Conservation (phyloP, 2,888 invertebrate genomes). For the Palloptera scutellata region DNA sequence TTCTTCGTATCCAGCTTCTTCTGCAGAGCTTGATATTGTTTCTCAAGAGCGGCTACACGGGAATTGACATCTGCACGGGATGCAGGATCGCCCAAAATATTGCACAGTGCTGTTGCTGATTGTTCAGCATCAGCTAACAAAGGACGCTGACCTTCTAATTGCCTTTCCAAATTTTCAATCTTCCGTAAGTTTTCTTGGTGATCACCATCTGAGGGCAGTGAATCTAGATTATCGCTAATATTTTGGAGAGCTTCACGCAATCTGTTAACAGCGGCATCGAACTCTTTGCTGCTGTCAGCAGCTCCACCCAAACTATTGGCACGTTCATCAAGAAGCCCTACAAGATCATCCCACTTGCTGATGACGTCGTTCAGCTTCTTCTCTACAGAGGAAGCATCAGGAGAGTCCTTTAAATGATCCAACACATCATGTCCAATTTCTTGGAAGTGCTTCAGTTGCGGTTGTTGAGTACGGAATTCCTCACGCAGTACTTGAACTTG, state of each 20-base stretch:
- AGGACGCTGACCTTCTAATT: constrained; percentile 88
- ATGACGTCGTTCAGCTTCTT: constrained; percentile 77
- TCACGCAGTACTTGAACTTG: constrained; percentile 94
- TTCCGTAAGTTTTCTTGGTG: constrained; percentile 87
- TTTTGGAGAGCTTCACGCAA: constrained; percentile 86
- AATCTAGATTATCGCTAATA: constrained; percentile 87
- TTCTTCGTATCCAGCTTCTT: constrained; percentile 89
- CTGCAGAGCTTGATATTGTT: constrained; percentile 87
- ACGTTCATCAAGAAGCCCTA: constrained; percentile 83
- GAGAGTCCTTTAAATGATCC: constrained; percentile 67
- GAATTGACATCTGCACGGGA: constrained; percentile 90
- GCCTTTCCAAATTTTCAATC: constrained; percentile 86
- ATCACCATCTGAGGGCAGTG: constrained; percentile 80
- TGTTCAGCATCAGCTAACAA: constrained; percentile 86
- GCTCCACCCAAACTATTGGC: constrained; percentile 89
- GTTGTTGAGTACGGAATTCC: constrained; percentile 93
- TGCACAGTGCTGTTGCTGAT: constrained; percentile 87
- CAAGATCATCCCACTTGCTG: constrained; percentile 82
- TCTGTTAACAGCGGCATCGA: constrained; percentile 85
- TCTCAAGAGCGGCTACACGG: constrained; percentile 84
- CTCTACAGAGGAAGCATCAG: constrained; percentile 73
- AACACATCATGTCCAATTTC: constrained; percentile 82
- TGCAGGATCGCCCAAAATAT: constrained; percentile 88
- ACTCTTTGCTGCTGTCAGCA: constrained; percentile 90
- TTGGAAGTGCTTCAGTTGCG: constrained; percentile 84